Conservation (phyloP, 2,797 vertebrate genomes). For the Vultur gryphus region DNA sequence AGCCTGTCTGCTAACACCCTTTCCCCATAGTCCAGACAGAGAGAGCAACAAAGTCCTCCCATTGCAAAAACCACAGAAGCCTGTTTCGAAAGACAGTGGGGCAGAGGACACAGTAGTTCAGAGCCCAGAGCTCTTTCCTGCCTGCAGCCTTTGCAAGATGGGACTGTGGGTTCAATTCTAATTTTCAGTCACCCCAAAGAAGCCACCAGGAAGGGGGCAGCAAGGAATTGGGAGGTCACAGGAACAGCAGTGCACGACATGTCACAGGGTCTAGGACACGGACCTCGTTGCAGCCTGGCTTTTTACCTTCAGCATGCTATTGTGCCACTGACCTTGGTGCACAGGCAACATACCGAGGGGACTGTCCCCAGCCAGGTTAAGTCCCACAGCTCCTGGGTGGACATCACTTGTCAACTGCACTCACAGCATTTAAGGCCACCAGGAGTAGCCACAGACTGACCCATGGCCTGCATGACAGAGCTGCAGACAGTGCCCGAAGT, state of each 20-base stretch:
- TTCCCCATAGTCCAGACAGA: not conserved
- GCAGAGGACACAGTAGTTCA: not conserved
- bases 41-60: not conserved
- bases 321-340: not conserved
- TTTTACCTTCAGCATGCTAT: not conserved
- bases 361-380: not conserved
- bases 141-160: not conserved
- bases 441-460: not conserved
- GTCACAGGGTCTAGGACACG: fast-evolving
- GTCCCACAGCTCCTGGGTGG: not conserved
- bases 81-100: not conserved
- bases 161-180: not conserved
- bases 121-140: not conserved
- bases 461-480: not conserved
- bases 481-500: not conserved
- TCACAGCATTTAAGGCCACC: not conserved
- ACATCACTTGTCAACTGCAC: not conserved
- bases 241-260: not conserved
- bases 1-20: not conserved
- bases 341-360: not conserved
- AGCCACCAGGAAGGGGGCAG: not conserved
- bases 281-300: not conserved
- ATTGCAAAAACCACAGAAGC: not conserved
- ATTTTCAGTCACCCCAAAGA: not conserved
- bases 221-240: not conserved